phyloP scores from a whole-genome alignment of 2,113 vertebrate species.

The Antidorcas marsupialis region DNA sequence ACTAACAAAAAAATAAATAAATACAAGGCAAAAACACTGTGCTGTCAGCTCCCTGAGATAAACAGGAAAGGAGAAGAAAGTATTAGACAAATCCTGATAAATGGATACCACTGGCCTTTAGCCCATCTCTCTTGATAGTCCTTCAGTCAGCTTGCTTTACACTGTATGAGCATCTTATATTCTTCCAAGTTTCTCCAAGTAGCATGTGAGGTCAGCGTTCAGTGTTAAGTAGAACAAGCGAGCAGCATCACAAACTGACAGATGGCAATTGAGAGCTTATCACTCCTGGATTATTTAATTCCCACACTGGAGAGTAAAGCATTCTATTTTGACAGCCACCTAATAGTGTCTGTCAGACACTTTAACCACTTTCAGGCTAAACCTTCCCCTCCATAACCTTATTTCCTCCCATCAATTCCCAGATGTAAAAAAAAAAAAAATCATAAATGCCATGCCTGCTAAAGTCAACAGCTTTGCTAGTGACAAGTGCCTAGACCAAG shows the following conservation, averaged over 20 bases:
- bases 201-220: slow-evolving; percentile 23
- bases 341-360: slow-evolving; percentile 37
- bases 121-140: slow-evolving; percentile 4
- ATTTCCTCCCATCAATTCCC: background rate
- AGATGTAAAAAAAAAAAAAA: background rate
- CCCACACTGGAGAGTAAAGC: slow-evolving; percentile 14
- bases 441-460: background rate
- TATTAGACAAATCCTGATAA: slow-evolving; percentile 8
- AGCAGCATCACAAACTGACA: slow-evolving; percentile 43
- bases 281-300: slow-evolving; percentile 57
- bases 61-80: background rate
- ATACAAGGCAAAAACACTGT: background rate
- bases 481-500: background rate
- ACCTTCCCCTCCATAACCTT: slow-evolving; percentile 1
- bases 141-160: slow-evolving; percentile 35
- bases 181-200: slow-evolving; percentile 33
- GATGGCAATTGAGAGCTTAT: slow-evolving; percentile 54
- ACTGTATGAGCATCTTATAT: slow-evolving; percentile 37
- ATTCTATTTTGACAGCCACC: slow-evolving; percentile 40
- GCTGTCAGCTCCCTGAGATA: background rate
- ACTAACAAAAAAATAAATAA: background rate
- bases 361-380: slow-evolving; percentile 32
- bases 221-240: slow-evolving; percentile 32
- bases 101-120: slow-evolving; percentile 11
- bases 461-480: background rate